Base-by-base conservation (phyloP, 2,113 vertebrate genomes). In the Rhynchomys soricoides region DNA sequence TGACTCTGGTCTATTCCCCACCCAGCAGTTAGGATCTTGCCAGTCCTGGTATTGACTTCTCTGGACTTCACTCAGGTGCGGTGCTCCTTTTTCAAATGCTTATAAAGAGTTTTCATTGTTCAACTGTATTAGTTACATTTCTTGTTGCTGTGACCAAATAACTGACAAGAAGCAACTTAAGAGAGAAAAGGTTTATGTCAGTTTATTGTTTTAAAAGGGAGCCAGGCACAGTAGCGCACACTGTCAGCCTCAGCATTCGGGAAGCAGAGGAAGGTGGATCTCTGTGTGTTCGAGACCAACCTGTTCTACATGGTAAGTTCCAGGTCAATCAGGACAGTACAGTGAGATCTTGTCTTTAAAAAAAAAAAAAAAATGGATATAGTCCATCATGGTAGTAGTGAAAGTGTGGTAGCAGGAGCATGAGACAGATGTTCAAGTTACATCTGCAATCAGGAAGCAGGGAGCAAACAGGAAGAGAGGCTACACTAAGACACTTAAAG, bases 41-140 rank as follows among this genome's bases (percentile, higher is more conserved):
- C 24, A 59, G 19, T 9, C 7, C 22, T 66, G 71, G 73, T 26
- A n/a, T 3, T 89, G 48, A 89, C 70, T 73, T 92, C 70, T 94
- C 73, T 83, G 3, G 22, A 43, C 17, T 94, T 92, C 88, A 48
- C 45, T 86, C 22, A 85, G 19, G 21, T 17, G 94, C 66, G 79
- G 78, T 50, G 8, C n/a, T 75, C 83, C 83, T 89, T 91, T 89
- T 37, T 87, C 62, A 91, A 86, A 57, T 94, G 29, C 50, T 75
- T n/a, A 19, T 48, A 90, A 91, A 85, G 94, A 94, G 45, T 82
- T 95, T 88, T 85, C 37, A 86, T 7, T 86, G 29, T 26, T 66
- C 81, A 88, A 71, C 43, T 86, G 43, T 43, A 73, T 43, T 57
- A 73, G 13, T 73, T 73, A 43, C 5, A 21, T 74, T 89, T 55